These are phyloP conservation scores for Calliphora vomitoria DNA, from an alignment of 2,888 invertebrate genomes.

Conservation along the genomic window DNA sequence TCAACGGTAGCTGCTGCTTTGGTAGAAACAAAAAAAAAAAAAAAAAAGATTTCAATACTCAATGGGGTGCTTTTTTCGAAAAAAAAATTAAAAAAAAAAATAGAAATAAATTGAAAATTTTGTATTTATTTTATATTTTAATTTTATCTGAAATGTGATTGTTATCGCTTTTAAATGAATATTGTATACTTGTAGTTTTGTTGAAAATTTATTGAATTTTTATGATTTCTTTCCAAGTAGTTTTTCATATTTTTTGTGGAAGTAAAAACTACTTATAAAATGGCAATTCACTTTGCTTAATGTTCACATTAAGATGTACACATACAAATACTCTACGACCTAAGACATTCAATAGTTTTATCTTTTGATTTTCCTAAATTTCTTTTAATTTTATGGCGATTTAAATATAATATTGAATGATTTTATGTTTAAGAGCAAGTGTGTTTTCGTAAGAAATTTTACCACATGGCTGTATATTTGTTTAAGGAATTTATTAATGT, in stretches of 20 bases:
- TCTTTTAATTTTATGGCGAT: conserved; percentile 53
- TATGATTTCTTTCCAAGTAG: not conserved
- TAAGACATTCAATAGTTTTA: conserved; percentile 82
- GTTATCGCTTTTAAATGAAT: conserved; percentile 56
- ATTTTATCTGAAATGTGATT: conserved; percentile 56
- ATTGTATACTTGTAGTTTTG: conserved; percentile 7
- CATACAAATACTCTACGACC: conserved; percentile 58
- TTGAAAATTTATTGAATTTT: conserved; percentile 20
- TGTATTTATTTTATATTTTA: conserved; percentile 28
- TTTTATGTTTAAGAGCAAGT: not conserved
- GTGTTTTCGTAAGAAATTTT: conserved; percentile 11
- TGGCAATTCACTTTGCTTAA: conserved; percentile 81
- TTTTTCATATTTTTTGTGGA: conserved; percentile 14
- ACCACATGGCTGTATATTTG: conserved; percentile 54
- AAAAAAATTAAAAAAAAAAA: conserved; percentile 3
- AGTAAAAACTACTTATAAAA: conserved; percentile 42
- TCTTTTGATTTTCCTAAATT: conserved; percentile 76
- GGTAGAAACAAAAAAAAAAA: conserved; percentile 5
- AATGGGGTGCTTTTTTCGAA: conserved; percentile 32
- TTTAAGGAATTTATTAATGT: conserved; percentile 8
- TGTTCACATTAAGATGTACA: conserved; percentile 80
- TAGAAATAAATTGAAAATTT: not conserved
- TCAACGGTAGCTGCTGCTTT: conserved; percentile 44
- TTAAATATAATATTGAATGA: not conserved
- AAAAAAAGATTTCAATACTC: conserved; percentile 16